Percentiles rank a stretch among this genome's conserved stretches.
These are phyloP conservation scores for Atta cephalotes DNA, from an alignment of 1,140 invertebrate species.

Conservation along the genomic window DNA sequence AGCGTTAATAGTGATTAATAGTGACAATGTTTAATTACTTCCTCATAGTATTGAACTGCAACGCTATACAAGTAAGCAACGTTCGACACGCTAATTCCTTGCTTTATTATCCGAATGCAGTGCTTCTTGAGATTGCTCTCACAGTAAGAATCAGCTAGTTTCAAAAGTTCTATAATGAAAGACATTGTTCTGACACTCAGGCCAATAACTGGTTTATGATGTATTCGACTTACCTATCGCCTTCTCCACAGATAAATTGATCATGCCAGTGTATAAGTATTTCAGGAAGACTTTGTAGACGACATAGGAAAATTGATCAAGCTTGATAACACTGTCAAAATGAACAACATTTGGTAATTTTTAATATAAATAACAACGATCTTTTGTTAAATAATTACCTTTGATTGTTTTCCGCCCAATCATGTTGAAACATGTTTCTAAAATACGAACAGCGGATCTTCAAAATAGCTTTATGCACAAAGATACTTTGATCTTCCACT, in stretches of 20 bases:
- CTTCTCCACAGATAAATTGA: conserved; percentile 89
- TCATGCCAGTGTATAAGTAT: conserved; percentile 90
- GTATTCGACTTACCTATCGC: conserved; percentile 86
- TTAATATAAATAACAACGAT: conserved; percentile 25
- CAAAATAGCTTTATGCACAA: conserved; percentile 89
- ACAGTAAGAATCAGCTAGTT: conserved; percentile 90
- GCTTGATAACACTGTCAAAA: conserved; percentile 85
- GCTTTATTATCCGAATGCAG: conserved; percentile 80
- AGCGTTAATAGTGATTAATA: too few relatives aligned
- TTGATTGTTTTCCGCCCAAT: conserved; percentile 87
- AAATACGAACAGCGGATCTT: conserved; percentile 90
- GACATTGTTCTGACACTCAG: conserved; percentile 82
- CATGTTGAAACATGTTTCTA: conserved; percentile 89
- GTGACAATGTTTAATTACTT: conserved; percentile 82
- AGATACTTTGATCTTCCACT: conserved; percentile 88
- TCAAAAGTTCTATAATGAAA: conserved; percentile 78
- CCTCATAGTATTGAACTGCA: conserved; percentile 89
- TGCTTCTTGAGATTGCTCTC: conserved; percentile 88
- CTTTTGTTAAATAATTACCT: conserved; percentile 82
- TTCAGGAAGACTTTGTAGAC: conserved; percentile 84
- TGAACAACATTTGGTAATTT: neutral
- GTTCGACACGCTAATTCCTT: conserved; percentile 88
- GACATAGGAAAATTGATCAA: conserved; percentile 88
- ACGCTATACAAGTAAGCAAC: conserved; percentile 89
- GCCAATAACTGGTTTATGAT: neutral